These are phyloP conservation scores for Poeciliopsis gracilis DNA, from an alignment of 2,797 vertebrate genomes.

Conservation along the genomic window DNA sequence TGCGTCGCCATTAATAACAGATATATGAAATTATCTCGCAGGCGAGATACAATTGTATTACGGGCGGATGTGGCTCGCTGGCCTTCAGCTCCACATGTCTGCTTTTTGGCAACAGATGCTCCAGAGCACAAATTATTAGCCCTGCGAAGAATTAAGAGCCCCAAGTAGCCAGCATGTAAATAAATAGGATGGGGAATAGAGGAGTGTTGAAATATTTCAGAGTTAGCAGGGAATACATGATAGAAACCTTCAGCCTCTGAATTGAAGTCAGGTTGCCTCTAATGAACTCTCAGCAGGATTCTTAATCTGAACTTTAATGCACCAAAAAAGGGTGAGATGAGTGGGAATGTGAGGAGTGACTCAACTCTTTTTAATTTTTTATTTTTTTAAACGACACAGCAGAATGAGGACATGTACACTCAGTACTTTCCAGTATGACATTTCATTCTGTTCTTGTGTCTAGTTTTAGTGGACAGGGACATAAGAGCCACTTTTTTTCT, in stretches of 20 bases:
- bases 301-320: slow-evolving; percentile 66
- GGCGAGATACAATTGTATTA: background rate
- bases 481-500: background rate
- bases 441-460: background rate
- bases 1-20: background rate
- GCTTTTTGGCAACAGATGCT: background rate
- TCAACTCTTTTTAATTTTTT: slow-evolving; percentile 4
- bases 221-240: slow-evolving; percentile 40
- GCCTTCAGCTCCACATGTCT: background rate
- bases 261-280: slow-evolving; percentile 41
- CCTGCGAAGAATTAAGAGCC: background rate
- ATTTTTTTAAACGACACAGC: slow-evolving; percentile 3
- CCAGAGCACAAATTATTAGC: background rate
- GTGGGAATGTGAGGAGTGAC: slow-evolving; percentile 12
- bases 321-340: slow-evolving; percentile 29
- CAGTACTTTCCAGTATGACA: slow-evolving; percentile 10
- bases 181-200: slow-evolving; percentile 16
- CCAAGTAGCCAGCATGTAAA: slow-evolving; percentile 17
- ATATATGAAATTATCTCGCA: background rate
- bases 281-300: slow-evolving; percentile 66
- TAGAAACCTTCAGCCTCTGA: slow-evolving; percentile 25
- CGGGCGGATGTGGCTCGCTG: background rate
- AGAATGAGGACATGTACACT: slow-evolving; percentile 7
- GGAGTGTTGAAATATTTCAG: slow-evolving; percentile 31
- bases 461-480: background rate